A percentile compares a stretch with the other conserved stretches of the same genome.
Evolutionary conservation across 2,113 vertebrate species (phyloP).

Genomic region (Alaudala cheleensis): DNA sequence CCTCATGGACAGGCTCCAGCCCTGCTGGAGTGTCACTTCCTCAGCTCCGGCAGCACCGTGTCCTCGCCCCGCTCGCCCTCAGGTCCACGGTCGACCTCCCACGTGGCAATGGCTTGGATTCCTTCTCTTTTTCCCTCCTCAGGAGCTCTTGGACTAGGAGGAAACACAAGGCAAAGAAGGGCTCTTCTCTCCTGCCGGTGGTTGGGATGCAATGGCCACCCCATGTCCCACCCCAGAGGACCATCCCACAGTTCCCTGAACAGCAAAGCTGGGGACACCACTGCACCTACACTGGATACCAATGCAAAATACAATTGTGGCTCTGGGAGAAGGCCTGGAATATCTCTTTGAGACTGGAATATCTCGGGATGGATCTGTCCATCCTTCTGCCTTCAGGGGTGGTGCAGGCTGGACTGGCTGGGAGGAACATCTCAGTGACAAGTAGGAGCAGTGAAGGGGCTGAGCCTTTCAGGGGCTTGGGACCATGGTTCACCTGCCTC

Average conservation of each 20-base stretch:
- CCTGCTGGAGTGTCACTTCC: fast-evolving
- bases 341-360: background rate
- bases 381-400: background rate
- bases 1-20: background rate
- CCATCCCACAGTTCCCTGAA: background rate
- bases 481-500: background rate
- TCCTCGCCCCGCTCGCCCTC: fast-evolving
- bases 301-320: background rate
- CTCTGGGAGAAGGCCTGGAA: background rate
- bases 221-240: fast-evolving
- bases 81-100: background rate
- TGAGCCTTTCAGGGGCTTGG: background rate
- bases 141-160: constrained; percentile 64
- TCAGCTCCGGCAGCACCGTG: constrained; percentile 36
- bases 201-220: background rate
- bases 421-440: background rate
- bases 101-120: fast-evolving
- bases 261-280: background rate
- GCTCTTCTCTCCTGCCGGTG: background rate
- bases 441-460: background rate
- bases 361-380: background rate
- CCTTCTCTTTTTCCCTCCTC: background rate
- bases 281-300: fast-evolving
- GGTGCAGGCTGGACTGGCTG: fast-evolving
- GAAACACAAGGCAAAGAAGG: background rate